A percentile compares a stretch with the other conserved stretches of the same genome.
Conservation (phyloP, 2,113 vertebrate species). For the Gorsachius goisagi region DNA sequence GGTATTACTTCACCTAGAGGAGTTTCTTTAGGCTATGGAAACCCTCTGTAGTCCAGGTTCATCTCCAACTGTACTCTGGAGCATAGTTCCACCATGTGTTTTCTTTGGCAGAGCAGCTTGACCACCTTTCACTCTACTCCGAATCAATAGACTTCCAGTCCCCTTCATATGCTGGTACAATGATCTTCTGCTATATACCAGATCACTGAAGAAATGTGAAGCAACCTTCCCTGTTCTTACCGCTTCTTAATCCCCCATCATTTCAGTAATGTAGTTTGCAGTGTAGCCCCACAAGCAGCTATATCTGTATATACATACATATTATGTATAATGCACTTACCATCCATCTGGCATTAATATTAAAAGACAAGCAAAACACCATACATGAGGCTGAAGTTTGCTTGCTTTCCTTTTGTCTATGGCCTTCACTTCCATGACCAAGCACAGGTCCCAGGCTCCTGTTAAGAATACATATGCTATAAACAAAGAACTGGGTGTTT, state of each 20-base stretch:
- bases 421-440: background rate
- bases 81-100: fast-evolving
- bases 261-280: background rate
- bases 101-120: background rate
- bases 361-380: background rate
- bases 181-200: background rate
- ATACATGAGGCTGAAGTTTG: background rate
- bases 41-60: background rate
- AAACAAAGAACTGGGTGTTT: background rate
- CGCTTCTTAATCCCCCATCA: background rate
- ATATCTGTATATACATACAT: background rate
- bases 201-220: background rate
- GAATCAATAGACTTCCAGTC: background rate
- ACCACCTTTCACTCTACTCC: background rate
- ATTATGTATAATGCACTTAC: background rate
- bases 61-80: background rate
- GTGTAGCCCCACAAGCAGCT: background rate
- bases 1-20: background rate
- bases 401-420: background rate
- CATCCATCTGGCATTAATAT: background rate
- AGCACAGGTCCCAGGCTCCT: background rate
- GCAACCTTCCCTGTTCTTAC: background rate
- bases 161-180: background rate
- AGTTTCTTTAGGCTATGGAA: background rate
- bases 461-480: background rate